Evolutionary conservation across 2,797 vertebrate species (phyloP).

Genomic region (Enteromius thamalakanensis): DNA sequence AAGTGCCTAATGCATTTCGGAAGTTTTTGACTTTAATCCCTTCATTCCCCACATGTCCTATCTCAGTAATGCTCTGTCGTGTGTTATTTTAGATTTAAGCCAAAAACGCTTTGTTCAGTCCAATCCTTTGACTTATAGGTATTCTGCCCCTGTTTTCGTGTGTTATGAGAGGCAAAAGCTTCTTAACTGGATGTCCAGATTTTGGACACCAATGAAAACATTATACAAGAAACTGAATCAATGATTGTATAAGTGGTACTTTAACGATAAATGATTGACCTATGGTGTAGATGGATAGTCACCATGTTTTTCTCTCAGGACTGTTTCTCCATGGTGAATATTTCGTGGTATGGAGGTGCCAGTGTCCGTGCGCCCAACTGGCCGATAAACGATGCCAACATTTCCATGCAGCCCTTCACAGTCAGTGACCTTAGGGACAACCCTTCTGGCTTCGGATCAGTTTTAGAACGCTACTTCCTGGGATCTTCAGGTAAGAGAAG

Average conservation of each 20-base stretch:
- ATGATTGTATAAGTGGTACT: not conserved
- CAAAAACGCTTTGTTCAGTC: constrained; percentile 45
- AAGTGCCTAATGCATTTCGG: constrained; percentile 59
- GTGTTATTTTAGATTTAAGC: constrained; percentile 63
- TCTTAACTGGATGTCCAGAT: constrained; percentile 9
- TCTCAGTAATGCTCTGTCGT: constrained; percentile 69
- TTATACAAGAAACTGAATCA: not conserved
- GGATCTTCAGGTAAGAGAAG: constrained; percentile 85
- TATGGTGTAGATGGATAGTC: not conserved
- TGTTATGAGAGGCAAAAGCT: not conserved
- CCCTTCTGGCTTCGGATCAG: constrained; percentile 82
- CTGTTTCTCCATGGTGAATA: constrained; percentile 89
- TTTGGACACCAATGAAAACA: not conserved
- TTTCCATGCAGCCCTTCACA: constrained; percentile 80
- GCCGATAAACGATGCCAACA: constrained; percentile 84
- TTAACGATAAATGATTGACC: not conserved
- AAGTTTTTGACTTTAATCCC: constrained; percentile 74
- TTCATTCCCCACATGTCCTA: constrained; percentile 72
- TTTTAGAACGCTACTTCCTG: constrained; percentile 87
- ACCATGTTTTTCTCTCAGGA: constrained; percentile 73
- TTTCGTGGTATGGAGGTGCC: constrained; percentile 91
- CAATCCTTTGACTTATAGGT: constrained; percentile 12
- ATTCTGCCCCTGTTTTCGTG: constrained; percentile 25
- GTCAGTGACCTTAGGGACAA: constrained; percentile 79
- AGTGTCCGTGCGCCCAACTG: constrained; percentile 81